Evolutionary conservation across 2,888 invertebrate genomes (phyloP), one percentile per base, ranked within the genome.

Genomic region (Nephrotoma appendiculata): DNA sequence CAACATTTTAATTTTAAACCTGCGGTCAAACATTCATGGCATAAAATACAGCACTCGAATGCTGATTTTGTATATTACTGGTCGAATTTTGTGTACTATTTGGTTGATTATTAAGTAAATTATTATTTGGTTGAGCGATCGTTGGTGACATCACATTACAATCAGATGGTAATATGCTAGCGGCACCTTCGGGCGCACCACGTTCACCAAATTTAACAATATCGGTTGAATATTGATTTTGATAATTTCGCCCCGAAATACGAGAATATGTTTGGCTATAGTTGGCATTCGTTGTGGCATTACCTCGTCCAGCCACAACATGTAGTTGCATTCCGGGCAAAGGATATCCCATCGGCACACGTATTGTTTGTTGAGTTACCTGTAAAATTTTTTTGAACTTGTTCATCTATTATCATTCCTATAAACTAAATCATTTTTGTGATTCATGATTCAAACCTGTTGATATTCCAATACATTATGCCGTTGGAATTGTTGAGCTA

Each of bases 21-120:
- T 94, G 93, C 90, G 93, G 94, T 96, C 95, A 96, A 92, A 96
- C 96, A 90, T 96, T 96, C 96, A 96, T 96, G 84, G 96, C 96
- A 90, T 96, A 96, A 90, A 96, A 96, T 48, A 96, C 93, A 57
- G 95, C 94, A 88, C 91, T 91, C 88, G 90, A 90, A 71, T 71
- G 71, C 71, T 71, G 71, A 71, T 71, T 71, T 71, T 71, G 71
- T 31, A 85, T 85, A 86, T 92, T 92, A 86, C 88, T 88, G 45
- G 88, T 88, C 89, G 88, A 91, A 89, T 89, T 91, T 90, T 89
- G 87, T 84, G 86, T 41, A 41, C 84, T 45, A 85, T 88, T 91
- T 90, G 87, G 91, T 90, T 93, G 93, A 31, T 93, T 31, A 31
- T 31, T 71, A 31, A 71, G 71, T 71, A 71, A 71, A 71, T 71